Evolutionary conservation across 2,113 vertebrate genomes (phyloP).

Genomic region (Odontophorus gujanensis): DNA sequence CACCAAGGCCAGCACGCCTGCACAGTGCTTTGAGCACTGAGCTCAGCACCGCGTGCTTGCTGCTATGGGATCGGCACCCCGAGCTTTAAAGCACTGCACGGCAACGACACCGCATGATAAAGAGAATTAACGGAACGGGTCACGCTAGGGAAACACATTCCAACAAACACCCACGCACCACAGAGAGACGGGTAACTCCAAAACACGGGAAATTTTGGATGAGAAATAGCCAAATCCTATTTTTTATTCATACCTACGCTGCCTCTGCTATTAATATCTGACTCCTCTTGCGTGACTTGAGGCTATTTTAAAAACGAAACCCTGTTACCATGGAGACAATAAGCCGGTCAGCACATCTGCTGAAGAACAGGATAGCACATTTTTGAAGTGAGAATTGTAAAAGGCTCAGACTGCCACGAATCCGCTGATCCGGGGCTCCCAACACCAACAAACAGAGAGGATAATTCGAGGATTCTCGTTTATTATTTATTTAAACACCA

Average conservation of each 20-base stretch:
- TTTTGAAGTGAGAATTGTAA: constrained; percentile 17
- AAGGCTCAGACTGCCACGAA: background rate
- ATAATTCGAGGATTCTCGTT: rapidly evolving
- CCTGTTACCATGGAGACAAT: constrained; percentile 79
- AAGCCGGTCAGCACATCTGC: constrained; percentile 77
- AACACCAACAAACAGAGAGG: background rate
- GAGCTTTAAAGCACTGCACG: background rate
- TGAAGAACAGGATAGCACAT: constrained; percentile 19
- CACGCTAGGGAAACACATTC: background rate
- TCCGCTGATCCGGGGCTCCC: background rate
- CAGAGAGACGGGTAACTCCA: background rate
- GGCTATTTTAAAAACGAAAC: constrained; percentile 68
- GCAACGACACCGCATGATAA: background rate
- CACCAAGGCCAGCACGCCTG: too few relatives aligned
- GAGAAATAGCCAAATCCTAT: constrained; percentile 49
- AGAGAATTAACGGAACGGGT: constrained; percentile 6
- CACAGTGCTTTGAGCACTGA: too few relatives aligned
- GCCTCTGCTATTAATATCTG: constrained; percentile 72
- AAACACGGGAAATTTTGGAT: background rate
- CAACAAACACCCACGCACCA: constrained; percentile 10
- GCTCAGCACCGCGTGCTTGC: background rate
- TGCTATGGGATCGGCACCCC: rapidly evolving
- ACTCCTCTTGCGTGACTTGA: constrained; percentile 68
- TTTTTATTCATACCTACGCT: constrained; percentile 24
- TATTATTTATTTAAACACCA: background rate